phyloP scores from a whole-genome alignment of 2,888 invertebrate species.

The Agrochola lota region DNA sequence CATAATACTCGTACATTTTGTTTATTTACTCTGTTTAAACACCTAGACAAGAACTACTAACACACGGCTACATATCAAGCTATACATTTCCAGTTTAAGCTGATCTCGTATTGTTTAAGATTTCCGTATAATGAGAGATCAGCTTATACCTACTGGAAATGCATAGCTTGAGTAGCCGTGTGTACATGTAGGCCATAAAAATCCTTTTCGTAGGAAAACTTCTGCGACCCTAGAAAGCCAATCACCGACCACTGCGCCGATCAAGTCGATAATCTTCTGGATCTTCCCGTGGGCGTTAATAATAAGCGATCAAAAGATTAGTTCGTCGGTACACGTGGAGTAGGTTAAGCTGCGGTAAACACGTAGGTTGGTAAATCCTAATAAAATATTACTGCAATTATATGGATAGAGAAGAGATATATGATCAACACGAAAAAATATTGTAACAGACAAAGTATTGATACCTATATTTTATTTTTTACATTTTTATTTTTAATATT shows the following conservation, averaged over 20 bases:
- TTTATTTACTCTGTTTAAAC: not conserved
- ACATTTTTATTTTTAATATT: too few relatives aligned
- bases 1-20: not conserved
- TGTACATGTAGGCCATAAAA: too few relatives aligned
- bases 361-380: not conserved
- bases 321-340: not conserved
- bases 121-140: too few relatives aligned
- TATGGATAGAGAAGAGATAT: not conserved
- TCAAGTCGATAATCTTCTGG: constrained; percentile 23
- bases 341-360: not conserved
- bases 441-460: too few relatives aligned
- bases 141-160: too few relatives aligned
- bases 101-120: too few relatives aligned
- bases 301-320: constrained; percentile 28
- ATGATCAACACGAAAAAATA: not conserved
- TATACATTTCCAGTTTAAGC: too few relatives aligned
- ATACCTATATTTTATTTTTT: too few relatives aligned
- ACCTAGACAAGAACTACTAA: not conserved
- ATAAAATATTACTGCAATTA: not conserved
- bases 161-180: too few relatives aligned
- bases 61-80: too few relatives aligned
- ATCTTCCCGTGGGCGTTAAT: constrained; percentile 1
- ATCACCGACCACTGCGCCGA: not conserved
- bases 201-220: too few relatives aligned
- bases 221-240: not conserved